Evolutionary conservation across 2,888 invertebrate species (phyloP).

Genomic region (Ochropleura plecta): DNA sequence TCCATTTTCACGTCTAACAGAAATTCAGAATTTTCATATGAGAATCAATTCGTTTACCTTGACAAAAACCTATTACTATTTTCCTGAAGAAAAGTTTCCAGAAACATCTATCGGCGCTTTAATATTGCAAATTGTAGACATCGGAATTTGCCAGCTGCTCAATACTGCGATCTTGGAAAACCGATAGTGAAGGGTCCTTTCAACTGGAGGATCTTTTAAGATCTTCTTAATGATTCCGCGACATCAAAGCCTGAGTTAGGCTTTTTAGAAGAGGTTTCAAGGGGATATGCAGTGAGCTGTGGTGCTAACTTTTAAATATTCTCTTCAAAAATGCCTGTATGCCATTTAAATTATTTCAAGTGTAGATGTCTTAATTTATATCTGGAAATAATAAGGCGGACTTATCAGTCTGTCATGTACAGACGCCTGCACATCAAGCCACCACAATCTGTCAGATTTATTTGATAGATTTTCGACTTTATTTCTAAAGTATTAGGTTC

Average conservation of each 20-base stretch:
- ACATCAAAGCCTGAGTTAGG: conserved; percentile 30
- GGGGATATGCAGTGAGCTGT: neutral
- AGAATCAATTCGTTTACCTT: neutral
- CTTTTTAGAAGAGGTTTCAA: conserved; percentile 39
- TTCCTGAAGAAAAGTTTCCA: neutral
- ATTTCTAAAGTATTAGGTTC: too few species aligned
- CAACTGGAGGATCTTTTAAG: conserved; percentile 36
- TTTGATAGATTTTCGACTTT: too few species aligned
- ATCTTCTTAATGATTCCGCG: conserved; percentile 36
- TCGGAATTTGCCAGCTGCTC: conserved; percentile 18
- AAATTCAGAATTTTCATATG: neutral
- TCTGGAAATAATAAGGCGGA: neutral
- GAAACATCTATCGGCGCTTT: neutral
- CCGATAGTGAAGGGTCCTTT: conserved; percentile 39
- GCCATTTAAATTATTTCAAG: neutral
- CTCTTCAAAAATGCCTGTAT: neutral
- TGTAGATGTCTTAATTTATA: neutral
- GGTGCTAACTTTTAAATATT: conserved; percentile 2
- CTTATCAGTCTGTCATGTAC: too few species aligned
- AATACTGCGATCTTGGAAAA: conserved; percentile 24
- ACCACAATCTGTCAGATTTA: too few species aligned
- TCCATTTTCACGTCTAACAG: neutral
- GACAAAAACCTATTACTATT: neutral
- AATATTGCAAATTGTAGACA: conserved; percentile 11
- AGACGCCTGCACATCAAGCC: too few species aligned